Conservation (phyloP, 2,797 vertebrate genomes). For the Tamandua tetradactyla region DNA sequence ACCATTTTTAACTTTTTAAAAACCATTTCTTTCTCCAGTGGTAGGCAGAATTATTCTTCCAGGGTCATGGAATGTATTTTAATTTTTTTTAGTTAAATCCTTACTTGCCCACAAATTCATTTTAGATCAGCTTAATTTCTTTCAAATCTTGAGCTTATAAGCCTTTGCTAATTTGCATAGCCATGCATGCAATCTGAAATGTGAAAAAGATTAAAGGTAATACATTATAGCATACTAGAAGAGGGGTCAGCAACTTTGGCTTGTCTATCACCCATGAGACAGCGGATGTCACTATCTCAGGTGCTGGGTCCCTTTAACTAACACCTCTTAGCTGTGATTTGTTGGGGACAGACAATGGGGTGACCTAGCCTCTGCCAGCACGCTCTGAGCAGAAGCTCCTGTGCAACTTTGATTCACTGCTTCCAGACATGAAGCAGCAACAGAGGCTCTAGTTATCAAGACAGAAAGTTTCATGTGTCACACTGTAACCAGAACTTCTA, state of each 20-base stretch:
- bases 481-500: background rate
- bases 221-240: background rate
- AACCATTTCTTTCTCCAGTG: background rate
- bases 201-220: slow-evolving; percentile 60
- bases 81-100: slow-evolving; percentile 12
- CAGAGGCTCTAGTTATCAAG: background rate
- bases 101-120: slow-evolving; percentile 33
- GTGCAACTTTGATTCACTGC: slow-evolving; percentile 8
- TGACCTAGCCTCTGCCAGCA: background rate
- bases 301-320: background rate
- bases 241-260: background rate
- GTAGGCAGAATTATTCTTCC: background rate
- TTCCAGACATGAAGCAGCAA: background rate
- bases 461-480: background rate
- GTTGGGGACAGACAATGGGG: background rate
- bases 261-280: background rate
- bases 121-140: slow-evolving; percentile 58
- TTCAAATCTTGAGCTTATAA: slow-evolving; percentile 55
- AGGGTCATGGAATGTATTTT: background rate
- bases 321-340: background rate
- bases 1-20: background rate
- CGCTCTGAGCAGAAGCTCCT: background rate
- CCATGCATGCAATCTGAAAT: slow-evolving; percentile 64
- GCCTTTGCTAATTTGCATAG: slow-evolving; percentile 61
- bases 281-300: background rate